Percentiles rank a stretch among this genome's conserved stretches.
Conservation (phyloP, 2,113 vertebrate genomes). For the Grammomys dolichurus region DNA sequence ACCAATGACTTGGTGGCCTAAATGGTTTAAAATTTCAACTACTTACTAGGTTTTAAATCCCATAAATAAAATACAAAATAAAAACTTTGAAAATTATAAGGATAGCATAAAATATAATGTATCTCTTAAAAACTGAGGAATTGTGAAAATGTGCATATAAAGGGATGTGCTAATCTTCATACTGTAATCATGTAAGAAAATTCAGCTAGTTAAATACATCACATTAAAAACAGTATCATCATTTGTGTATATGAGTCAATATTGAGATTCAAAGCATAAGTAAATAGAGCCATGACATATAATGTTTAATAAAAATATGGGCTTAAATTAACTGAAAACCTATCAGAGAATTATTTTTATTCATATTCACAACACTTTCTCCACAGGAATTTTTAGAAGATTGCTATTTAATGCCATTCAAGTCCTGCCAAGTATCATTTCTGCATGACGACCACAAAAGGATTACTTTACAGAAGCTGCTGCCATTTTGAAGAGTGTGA, state of each 20-base stretch:
- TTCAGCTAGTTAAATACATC: background rate
- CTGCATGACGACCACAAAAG: conserved; percentile 63
- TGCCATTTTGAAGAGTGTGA: conserved; percentile 61
- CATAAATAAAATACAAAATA: conserved; percentile 9
- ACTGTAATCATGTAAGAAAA: background rate
- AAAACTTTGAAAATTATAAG: background rate
- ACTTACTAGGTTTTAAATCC: background rate
- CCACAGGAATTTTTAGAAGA: conserved; percentile 71
- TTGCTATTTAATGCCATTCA: background rate
- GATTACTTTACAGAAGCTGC: conserved; percentile 56
- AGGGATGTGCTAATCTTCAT: conserved; percentile 4
- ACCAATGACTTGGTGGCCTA: background rate
- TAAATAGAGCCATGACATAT: background rate
- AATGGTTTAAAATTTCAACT: background rate
- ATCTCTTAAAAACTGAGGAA: background rate
- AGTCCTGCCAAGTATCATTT: background rate
- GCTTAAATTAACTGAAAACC: background rate
- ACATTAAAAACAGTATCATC: background rate
- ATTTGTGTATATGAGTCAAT: background rate
- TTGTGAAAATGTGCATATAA: background rate
- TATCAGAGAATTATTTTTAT: background rate
- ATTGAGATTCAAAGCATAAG: accelerated
- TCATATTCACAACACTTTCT: background rate
- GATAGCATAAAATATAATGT: background rate
- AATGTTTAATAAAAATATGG: background rate